A percentile compares a stretch with the other conserved stretches of the same genome.
phyloP scores from a whole-genome alignment of 2,113 vertebrate genomes.

The Callocephalon fimbriatum region DNA sequence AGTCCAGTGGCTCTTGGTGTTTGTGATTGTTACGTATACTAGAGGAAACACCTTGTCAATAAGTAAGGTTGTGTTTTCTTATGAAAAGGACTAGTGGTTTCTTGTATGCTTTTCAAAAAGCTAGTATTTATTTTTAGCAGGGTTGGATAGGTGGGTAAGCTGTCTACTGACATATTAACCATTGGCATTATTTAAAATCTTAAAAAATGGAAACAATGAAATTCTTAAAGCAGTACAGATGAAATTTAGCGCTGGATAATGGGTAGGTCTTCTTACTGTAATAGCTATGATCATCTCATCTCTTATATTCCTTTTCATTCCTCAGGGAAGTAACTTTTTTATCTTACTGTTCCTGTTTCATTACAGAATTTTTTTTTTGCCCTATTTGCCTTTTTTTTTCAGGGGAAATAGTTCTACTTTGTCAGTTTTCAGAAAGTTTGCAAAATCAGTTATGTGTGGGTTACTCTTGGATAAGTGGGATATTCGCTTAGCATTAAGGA shows the following conservation, averaged over 20 bases:
- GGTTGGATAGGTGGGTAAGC: neutral
- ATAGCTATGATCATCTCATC: neutral
- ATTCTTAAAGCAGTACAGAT: neutral
- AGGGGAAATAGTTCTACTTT: neutral
- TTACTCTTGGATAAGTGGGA: neutral
- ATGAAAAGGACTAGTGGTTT: neutral
- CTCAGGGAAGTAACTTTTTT: neutral
- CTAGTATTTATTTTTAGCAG: neutral
- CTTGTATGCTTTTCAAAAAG: neutral
- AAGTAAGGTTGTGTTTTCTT: neutral
- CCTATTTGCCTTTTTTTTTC: neutral
- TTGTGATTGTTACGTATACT: neutral
- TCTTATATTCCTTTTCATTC: neutral
- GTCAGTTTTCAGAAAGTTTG: neutral
- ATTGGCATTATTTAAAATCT: neutral
- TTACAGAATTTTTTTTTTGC: neutral
- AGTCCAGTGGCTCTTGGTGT: neutral
- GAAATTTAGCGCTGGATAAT: neutral
- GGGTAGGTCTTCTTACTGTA: neutral
- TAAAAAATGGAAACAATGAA: neutral
- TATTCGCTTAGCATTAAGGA: constrained; percentile 6
- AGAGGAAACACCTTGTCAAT: neutral
- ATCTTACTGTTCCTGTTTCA: neutral
- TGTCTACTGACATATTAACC: neutral
- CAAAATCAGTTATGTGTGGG: neutral